Evolutionary conservation across 1,140 invertebrate genomes (phyloP).

Genomic region (Ips nitidus): DNA sequence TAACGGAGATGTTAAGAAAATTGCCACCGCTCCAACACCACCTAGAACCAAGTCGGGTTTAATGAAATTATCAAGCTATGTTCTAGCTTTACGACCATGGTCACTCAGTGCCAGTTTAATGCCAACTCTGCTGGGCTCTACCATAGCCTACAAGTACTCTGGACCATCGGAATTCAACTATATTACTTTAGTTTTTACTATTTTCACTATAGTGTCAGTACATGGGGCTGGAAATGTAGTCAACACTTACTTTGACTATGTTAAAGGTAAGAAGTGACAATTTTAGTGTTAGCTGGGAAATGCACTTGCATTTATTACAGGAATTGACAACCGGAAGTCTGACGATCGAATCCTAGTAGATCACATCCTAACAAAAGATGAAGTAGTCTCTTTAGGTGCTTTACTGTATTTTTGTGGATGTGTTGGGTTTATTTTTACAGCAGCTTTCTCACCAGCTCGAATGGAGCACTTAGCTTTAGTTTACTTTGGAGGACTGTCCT

Average conservation of each 20-base stretch:
- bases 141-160: constrained; percentile 77
- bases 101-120: constrained; percentile 88
- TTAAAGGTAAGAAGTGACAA: constrained; percentile 61
- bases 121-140: constrained; percentile 85
- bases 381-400: constrained; percentile 75
- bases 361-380: constrained; percentile 80
- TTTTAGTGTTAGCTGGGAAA: constrained; percentile 8
- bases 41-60: constrained; percentile 53
- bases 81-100: constrained; percentile 87
- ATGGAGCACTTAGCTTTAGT: constrained; percentile 93
- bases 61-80: constrained; percentile 85
- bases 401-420: constrained; percentile 86
- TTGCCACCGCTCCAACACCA: neutral
- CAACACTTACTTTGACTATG: constrained; percentile 94
- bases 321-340: constrained; percentile 88
- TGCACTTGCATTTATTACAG: constrained; percentile 12
- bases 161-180: constrained; percentile 73
- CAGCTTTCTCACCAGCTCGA: constrained; percentile 80
- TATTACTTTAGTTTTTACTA: constrained; percentile 75
- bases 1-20: neutral
- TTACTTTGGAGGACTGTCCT: constrained; percentile 94
- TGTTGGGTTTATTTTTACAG: constrained; percentile 81
- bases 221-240: constrained; percentile 96
- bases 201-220: constrained; percentile 84
- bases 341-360: constrained; percentile 93